These are phyloP conservation scores for Zonitis immaculata DNA, from an alignment of 2,888 invertebrate species.

Conservation along the genomic window DNA sequence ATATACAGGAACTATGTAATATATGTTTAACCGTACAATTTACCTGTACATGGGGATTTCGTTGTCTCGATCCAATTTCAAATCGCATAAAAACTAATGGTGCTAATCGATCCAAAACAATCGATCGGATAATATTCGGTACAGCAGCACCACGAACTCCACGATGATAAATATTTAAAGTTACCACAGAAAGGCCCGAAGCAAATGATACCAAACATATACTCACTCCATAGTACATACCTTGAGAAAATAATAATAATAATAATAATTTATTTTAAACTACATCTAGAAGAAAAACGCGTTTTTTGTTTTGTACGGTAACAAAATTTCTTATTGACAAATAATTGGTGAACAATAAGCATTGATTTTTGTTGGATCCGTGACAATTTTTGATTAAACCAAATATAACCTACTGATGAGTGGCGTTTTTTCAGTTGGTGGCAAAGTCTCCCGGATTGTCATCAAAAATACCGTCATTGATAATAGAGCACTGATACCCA, in stretches of 20 bases:
- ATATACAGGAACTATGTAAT: too few relatives aligned
- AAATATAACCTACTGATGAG: constrained; percentile 81
- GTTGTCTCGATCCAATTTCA: constrained; percentile 49
- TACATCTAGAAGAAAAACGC: too few relatives aligned
- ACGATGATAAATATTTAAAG: constrained; percentile 79
- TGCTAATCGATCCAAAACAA: constrained; percentile 72
- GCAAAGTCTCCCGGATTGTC: constrained; percentile 80
- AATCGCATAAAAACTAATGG: constrained; percentile 69
- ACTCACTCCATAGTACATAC: constrained; percentile 77
- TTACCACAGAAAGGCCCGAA: constrained; percentile 76
- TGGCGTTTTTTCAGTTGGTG: constrained; percentile 83
- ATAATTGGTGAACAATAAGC: too few relatives aligned
- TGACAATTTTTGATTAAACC: too few relatives aligned
- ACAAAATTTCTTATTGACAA: too few relatives aligned
- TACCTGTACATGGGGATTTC: constrained; percentile 39
- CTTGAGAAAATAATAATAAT: constrained; percentile 47
- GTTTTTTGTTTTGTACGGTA: too few relatives aligned
- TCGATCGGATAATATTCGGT: constrained; percentile 62
- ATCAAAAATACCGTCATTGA: constrained; percentile 86
- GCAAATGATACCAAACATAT: constrained; percentile 78
- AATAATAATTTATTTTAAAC: neutral
- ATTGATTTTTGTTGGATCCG: too few relatives aligned
- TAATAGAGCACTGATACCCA: constrained; percentile 80
- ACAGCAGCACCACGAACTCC: constrained; percentile 77
- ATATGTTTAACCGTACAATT: too few relatives aligned